A percentile compares a stretch with the other conserved stretches of the same genome.
These are phyloP conservation scores for Siderastrea siderea DNA, from an alignment of 92 coral and sea anemone genomes.

Conservation along the genomic window DNA sequence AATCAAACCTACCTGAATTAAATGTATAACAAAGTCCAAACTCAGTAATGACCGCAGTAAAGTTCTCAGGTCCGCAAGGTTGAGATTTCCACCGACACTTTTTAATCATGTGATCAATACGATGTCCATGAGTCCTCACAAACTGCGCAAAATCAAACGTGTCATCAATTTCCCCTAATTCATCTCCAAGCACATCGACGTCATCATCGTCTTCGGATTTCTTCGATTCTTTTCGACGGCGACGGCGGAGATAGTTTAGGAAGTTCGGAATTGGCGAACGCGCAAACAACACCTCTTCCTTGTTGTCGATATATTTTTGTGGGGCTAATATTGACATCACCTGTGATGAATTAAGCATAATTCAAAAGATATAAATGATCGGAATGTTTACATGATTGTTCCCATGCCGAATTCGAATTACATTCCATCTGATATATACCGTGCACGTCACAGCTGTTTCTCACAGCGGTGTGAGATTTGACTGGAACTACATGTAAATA, in stretches of 20 bases:
- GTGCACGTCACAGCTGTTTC: too few species aligned
- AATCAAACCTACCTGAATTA: constrained; percentile 74
- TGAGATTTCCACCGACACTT: constrained; percentile 97
- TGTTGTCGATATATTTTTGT: constrained; percentile 93
- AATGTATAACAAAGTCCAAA: constrained; percentile 98
- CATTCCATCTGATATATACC: too few species aligned
- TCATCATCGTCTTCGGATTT: constrained; percentile 82
- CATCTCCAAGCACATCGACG: constrained; percentile 85
- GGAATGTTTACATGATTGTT: too few species aligned
- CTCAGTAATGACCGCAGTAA: constrained; percentile 97
- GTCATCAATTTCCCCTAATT: constrained; percentile 87
- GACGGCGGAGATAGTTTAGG: constrained; percentile 85
- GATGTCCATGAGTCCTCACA: constrained; percentile 98
- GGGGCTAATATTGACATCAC: constrained; percentile 99
- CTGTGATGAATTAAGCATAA: constrained; percentile 33
- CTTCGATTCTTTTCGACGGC: constrained; percentile 60
- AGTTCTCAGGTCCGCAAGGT: constrained; percentile 98
- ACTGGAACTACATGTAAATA: too few species aligned
- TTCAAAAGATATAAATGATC: neutral
- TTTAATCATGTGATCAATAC: constrained; percentile 99
- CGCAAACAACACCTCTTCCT: constrained; percentile 95
- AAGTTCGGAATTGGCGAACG: constrained; percentile 98
- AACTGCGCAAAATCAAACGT: constrained; percentile 95
- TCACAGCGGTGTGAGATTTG: too few species aligned
- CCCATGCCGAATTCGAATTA: too few species aligned